phyloP scores from a whole-genome alignment of 2,888 invertebrate species.

The Odontomyia ornata region DNA sequence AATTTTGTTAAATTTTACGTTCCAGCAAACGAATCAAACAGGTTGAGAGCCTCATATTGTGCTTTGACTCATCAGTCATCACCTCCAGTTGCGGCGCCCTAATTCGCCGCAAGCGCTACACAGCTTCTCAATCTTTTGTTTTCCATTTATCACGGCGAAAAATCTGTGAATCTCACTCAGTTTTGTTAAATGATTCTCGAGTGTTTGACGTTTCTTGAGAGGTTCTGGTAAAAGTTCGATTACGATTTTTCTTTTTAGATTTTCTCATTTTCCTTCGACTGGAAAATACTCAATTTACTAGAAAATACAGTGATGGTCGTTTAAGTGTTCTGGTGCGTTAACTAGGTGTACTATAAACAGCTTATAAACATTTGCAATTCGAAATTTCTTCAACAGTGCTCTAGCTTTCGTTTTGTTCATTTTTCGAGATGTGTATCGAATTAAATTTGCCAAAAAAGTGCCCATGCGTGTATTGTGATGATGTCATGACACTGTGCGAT shows the following conservation, averaged over 20 bases:
- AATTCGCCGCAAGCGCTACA: too few relatives aligned
- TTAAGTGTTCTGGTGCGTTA: conserved; percentile 29
- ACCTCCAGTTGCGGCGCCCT: too few relatives aligned
- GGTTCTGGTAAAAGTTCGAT: not conserved
- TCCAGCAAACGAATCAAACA: too few relatives aligned
- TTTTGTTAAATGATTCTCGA: not conserved
- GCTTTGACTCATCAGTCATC: too few relatives aligned
- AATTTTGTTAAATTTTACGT: too few relatives aligned
- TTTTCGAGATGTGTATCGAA: not conserved
- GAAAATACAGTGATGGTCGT: conserved; percentile 11
- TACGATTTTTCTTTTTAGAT: not conserved
- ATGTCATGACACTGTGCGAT: conserved; percentile 24
- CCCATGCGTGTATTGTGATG: conserved; percentile 26
- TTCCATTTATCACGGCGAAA: conserved; percentile 11
- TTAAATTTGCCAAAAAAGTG: not conserved
- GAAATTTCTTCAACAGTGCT: not conserved
- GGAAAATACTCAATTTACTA: not conserved
- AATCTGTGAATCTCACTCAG: conserved; percentile 16
- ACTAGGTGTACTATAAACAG: not conserved
- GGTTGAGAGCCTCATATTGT: too few relatives aligned
- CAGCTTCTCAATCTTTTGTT: not conserved
- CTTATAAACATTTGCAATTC: not conserved
- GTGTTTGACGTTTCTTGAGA: conserved; percentile 15
- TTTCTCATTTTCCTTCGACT: not conserved
- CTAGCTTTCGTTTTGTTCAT: conserved; percentile 9